Base-by-base conservation (phyloP, 2,888 invertebrate species). In the Electrophaes corylata region DNA sequence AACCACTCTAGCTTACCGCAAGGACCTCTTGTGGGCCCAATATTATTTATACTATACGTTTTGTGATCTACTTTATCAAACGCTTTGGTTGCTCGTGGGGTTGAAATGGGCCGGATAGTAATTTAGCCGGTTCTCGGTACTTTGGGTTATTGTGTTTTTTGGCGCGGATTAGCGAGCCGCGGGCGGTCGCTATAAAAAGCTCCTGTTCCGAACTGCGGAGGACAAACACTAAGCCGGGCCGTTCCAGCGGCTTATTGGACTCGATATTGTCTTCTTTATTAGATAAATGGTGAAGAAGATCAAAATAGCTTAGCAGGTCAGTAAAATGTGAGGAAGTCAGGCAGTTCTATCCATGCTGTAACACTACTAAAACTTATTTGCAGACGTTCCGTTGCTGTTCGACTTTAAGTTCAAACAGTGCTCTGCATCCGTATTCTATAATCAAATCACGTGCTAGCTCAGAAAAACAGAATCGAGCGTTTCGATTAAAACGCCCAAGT, bases 21-120 rank as follows among this genome's bases (percentile, higher is more conserved):
- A 90, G 88, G 88, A 81, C 85, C 87, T 82, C 88, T 90, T 84
- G 78, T 83, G 80, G 82, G 81, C 78, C 82, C 83, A 77, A 77
- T 86, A 84, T 85, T 87, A 89, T 90, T 88, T 89, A 88, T 88
- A 86, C 85, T 84, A 81, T 82, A 81, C 85, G 84, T 88, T 88
- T 87, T 88, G 88, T 87, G 88, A 87, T 89, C 88, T 87, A 90
- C 89, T 91, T 89, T 90, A 90, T 90, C 89, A 90, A 89, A 88
- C 43, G 43, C 43, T 43, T 43, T 26, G 78, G 84, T 86, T 86
- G 81, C 76, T 70, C 73, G 79, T 83, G 83, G 90, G 90, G 88
- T 85, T 79, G 81, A 69, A 86, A 85, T 81, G 81, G 83, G 86
- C 84, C 74, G 81, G 84, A 85, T 88, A 81, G 87, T 90, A 87